Evolutionary conservation across 2,888 invertebrate genomes (phyloP).

Genomic region (Acanthacorydalis orientalis): DNA sequence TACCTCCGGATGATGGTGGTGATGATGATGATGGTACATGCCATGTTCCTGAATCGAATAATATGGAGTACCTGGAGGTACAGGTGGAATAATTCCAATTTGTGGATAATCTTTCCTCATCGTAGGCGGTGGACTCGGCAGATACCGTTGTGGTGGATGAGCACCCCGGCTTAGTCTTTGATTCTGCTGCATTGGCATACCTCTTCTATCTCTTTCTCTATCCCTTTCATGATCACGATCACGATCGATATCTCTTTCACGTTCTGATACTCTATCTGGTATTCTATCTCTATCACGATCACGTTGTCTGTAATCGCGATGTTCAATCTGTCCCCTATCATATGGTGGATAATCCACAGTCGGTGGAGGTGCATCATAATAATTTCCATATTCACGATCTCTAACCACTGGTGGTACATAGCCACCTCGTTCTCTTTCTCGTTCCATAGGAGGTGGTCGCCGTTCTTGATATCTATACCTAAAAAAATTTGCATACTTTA

Average conservation of each 20-base stretch:
- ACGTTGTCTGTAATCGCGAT: conserved; percentile 12
- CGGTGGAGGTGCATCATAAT: conserved; percentile 11
- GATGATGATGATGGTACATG: background rate
- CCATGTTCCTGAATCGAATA: conserved; percentile 5
- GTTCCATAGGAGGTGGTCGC: conserved; percentile 7
- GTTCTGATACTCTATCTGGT: conserved; percentile 8
- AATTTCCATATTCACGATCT: conserved; percentile 6
- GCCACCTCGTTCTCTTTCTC: conserved; percentile 2
- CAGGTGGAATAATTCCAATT: conserved; percentile 8
- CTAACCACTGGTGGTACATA: background rate
- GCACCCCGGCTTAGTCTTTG: background rate
- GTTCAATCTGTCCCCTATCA: conserved; percentile 13
- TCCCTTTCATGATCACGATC: conserved; percentile 17
- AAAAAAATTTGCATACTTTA: background rate
- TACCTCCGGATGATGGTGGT: background rate
- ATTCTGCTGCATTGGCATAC: conserved; percentile 7
- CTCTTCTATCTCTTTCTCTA: conserved; percentile 12
- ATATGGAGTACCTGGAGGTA: conserved; percentile 12
- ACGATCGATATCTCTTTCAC: conserved; percentile 17
- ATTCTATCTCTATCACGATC: conserved; percentile 12
- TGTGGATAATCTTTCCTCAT: conserved; percentile 7
- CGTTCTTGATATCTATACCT: conserved; percentile 5
- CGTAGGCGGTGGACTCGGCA: conserved; percentile 6
- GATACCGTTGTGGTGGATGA: conserved; percentile 1
- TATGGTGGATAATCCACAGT: conserved; percentile 16